Evolutionary conservation across 2,888 invertebrate genomes (phyloP), one percentile per base, ranked within the genome.

Genomic region (Neria commutata): DNA sequence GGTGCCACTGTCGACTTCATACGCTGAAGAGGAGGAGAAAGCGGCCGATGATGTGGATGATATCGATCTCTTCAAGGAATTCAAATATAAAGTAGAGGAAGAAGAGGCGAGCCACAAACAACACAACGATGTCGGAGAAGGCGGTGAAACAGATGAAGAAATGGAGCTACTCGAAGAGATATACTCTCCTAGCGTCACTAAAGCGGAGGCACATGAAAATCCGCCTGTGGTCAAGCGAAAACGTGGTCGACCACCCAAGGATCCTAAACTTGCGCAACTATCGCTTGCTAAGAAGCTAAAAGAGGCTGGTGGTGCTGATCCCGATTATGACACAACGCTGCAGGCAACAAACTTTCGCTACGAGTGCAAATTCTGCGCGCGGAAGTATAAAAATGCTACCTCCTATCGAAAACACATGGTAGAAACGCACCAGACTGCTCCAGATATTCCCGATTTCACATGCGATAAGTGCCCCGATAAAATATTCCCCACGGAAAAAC

Each of bases 321-420:
- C n/a, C n/a, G n/a, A n/a, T n/a, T n/a, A 34, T 16, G 51, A 40
- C 21, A 29, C 1, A 40, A 16, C 55, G 4, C 55, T n/a, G n/a
- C n/a, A n/a, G 33, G 14, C 33, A 8, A 33, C 14, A 33, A 14
- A 33, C 8, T 14, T 14, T 8, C 8, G n/a, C 25, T 66, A 61
- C 26, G 56, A 58, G 2, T 69, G 69, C 19, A 46, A 54, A 2
- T 46, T 63, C 6, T 69, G 69, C 51, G 56, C 50, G 10, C 57
- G 62, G 5, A 62, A 60, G 19, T 69, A 69, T 33, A 67, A 65
- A 55, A 67, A 65, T 61, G 56, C 64, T 4, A 63, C 62, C 10
- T 58, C 66, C 4, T 73, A 67, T 54, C 67, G 67, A 1, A 57
- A 62, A 49, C 73, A 73, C 47, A 69, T 68, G 68, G 37, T 55